Percentiles rank a stretch among this genome's conserved stretches.
phyloP scores from a whole-genome alignment of 1,140 invertebrate species.

The Zaprionus tsacasi region DNA sequence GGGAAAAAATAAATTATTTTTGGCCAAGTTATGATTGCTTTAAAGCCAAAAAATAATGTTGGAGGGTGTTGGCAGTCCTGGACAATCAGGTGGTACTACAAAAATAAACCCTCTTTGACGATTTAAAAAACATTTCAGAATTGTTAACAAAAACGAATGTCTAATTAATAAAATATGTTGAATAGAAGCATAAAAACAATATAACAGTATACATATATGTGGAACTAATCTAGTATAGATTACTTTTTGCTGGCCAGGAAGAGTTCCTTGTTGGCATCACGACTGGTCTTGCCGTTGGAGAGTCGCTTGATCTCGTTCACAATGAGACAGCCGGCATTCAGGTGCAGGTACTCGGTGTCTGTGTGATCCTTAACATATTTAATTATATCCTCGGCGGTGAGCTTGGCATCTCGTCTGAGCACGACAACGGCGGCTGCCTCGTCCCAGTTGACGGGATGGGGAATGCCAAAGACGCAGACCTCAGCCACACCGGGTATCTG shows the following conservation, averaged over 20 bases:
- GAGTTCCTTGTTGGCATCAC: conserved; percentile 26
- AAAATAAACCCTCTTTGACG: no score
- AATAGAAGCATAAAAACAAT: not conserved
- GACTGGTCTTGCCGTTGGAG: conserved; percentile 41
- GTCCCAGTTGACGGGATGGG: conserved; percentile 29
- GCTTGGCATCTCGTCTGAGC: not conserved
- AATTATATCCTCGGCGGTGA: conserved; percentile 47
- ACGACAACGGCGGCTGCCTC: conserved; percentile 46
- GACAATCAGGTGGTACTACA: no score
- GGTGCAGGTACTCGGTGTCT: conserved; percentile 83
- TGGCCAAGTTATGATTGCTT: no score
- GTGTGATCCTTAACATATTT: conserved; percentile 60
- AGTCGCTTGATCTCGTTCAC: conserved; percentile 75
- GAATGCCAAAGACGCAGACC: conserved; percentile 54
- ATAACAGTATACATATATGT: not conserved
- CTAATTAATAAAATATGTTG: not conserved
- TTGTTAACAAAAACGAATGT: no score
- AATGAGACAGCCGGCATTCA: conserved; percentile 86
- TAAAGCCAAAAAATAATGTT: no score
- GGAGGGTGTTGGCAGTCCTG: no score
- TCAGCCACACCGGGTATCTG: conserved; percentile 39
- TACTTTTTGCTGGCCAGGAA: conserved; percentile 24
- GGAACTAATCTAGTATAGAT: not conserved
- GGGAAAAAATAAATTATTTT: no score
- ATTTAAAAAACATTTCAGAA: no score